Evolutionary conservation across 2,113 vertebrate genomes (phyloP), one percentile per base, ranked within the genome.

Genomic region (Cygnus atratus): DNA sequence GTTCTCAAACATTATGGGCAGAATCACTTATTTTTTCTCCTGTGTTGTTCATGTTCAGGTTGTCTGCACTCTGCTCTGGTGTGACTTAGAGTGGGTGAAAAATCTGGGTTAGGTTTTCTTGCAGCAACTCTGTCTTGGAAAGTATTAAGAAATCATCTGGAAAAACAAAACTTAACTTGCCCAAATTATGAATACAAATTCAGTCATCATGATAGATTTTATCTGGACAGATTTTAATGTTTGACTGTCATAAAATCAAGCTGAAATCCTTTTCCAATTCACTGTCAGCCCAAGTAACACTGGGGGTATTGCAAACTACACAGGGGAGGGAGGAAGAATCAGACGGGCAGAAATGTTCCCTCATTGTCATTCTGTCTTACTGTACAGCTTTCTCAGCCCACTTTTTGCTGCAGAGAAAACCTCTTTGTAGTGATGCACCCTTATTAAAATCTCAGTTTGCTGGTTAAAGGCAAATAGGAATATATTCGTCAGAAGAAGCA

Each of bases 121-220:
- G 43, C 85, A 77, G 48, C 7, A 3, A 20, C 24, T 86, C 8
- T 80, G 3, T 73, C 50, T 65, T 71, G 68, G n/a, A 77, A 81
- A 88, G 57, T 77, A 19, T 72, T 70, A 55, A 52, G 91, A 86
- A 93, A 87, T 93, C 92, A 81, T 17, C 83, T 55, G 88, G 88
- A 78, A 92, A 88, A 90, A 44, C 21, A 50, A 50, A 52, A 52
- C 24, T 76, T 1, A 79, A 79, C 88, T 70, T 76, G 29, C 59
- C 63, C 48, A 73, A 92, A 90, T 95, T 87, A 92, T 68, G 82
- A 92, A 93, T 88, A 86, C 81, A 91, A 91, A 91, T 84, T 84
- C 74, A 76, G 66, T 88, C 81, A 72, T 92, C 31, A 21, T 41
- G 58, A 92, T 87, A 72, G 76, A 75, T 87, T 84, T 93, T 55